Conservation (phyloP, 2,113 vertebrate genomes). For the Paradoxurus hermaphroditus region DNA sequence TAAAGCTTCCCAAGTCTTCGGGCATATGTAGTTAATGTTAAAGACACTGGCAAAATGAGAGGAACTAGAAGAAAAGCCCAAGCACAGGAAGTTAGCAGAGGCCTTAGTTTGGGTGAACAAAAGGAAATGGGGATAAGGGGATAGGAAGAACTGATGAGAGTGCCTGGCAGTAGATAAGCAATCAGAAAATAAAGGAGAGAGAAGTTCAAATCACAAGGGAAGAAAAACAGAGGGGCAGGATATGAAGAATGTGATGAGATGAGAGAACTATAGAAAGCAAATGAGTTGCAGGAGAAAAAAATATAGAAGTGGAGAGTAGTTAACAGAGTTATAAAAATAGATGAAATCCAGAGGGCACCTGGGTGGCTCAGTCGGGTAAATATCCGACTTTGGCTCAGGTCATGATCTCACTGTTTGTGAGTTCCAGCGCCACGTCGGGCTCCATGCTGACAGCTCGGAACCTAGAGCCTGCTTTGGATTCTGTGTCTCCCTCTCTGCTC, state of each 20-base stretch:
- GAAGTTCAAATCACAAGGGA: not conserved
- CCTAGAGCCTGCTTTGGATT: no score
- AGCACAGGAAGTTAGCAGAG: not conserved
- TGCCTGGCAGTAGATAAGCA: not conserved
- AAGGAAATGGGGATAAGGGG: not conserved
- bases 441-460: no score
- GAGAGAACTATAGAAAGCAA: slow-evolving; percentile 2
- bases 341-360: no score
- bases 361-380: no score
- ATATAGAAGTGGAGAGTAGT: not conserved
- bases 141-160: not conserved
- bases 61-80: not conserved
- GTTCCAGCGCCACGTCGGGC: no score
- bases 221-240: not conserved
- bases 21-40: not conserved
- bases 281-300: not conserved
- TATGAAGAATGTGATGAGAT: not conserved
- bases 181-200: not conserved
- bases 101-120: not conserved
- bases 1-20: not conserved
- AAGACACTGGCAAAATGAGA: not conserved
- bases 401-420: no score
- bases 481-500: no score
- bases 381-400: no score
- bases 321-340: not conserved